Conservation (phyloP, 2,797 vertebrate species). For the Psittacula echo region DNA sequence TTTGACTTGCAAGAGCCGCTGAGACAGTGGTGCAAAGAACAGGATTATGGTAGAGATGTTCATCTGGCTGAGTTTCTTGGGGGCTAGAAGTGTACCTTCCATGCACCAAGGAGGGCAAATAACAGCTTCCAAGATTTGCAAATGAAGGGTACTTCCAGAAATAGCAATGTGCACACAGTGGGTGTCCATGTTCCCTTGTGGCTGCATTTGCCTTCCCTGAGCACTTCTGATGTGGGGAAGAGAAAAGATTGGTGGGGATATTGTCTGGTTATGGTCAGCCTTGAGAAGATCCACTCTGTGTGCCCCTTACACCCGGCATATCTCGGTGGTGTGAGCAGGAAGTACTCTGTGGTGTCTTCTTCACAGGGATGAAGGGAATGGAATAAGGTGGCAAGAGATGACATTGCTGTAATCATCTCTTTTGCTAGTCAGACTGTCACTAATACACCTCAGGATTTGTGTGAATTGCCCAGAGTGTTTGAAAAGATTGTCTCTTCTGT, state of each 20-base stretch:
- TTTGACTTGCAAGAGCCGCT: not conserved
- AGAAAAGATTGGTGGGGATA: not conserved
- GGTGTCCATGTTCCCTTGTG: rapidly evolving
- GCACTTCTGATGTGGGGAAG: not conserved
- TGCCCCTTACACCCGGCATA: not conserved
- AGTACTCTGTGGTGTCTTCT: rapidly evolving
- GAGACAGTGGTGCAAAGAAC: not conserved
- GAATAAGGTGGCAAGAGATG: not conserved
- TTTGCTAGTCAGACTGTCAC: not conserved
- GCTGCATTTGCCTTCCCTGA: not conserved
- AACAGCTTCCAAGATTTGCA: not conserved
- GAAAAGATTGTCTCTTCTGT: not conserved
- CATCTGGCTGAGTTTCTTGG: not conserved
- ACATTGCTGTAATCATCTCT: rapidly evolving
- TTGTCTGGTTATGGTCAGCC: not conserved
- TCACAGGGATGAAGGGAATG: not conserved
- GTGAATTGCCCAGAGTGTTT: not conserved
- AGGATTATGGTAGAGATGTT: not conserved
- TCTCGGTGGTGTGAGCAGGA: not conserved
- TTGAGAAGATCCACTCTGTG: rapidly evolving
- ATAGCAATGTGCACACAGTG: rapidly evolving
- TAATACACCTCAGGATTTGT: not conserved
- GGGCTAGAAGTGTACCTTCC: not conserved
- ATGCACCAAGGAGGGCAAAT: not conserved
- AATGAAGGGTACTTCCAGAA: not conserved